phyloP scores from a whole-genome alignment of 2,797 vertebrate species.

The Arrhamphus sclerolepis region DNA sequence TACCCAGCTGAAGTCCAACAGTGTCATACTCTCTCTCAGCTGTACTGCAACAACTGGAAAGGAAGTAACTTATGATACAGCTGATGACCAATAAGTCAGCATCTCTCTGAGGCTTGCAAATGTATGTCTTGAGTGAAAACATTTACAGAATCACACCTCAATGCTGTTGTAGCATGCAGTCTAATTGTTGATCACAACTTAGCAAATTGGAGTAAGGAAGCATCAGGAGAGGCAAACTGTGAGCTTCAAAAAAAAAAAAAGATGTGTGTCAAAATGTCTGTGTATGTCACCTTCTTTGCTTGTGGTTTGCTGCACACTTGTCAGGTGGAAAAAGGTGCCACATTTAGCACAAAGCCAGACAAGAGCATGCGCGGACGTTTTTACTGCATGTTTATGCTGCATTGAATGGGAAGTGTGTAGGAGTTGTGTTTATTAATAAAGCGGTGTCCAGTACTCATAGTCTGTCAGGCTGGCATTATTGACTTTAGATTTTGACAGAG shows the following conservation, averaged over 20 bases:
- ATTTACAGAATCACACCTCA: background rate
- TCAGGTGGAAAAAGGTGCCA: background rate
- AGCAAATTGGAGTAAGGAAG: background rate
- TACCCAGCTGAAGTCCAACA: slow-evolving; percentile 83
- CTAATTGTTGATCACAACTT: background rate
- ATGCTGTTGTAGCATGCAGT: background rate
- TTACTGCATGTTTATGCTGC: slow-evolving; percentile 6
- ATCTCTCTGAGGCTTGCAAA: background rate
- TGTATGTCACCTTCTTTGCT: background rate
- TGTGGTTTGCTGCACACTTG: background rate
- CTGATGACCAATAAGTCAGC: slow-evolving; percentile 35
- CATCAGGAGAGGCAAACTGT: background rate
- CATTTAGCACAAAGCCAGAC: background rate
- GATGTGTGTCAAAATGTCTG: too few relatives aligned
- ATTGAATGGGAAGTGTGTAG: background rate
- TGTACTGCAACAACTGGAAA: slow-evolving; percentile 53
- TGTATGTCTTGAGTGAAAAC: background rate
- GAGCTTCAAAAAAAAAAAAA: too few relatives aligned
- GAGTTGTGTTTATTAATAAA: background rate
- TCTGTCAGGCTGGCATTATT: background rate
- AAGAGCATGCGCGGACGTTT: background rate
- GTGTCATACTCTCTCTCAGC: slow-evolving; percentile 61
- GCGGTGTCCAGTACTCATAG: background rate
- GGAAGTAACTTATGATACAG: slow-evolving; percentile 66
- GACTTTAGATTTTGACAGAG: background rate